Percentiles rank a stretch among this genome's conserved stretches.
Conservation (phyloP, 2,888 invertebrate species). For the Eristalis tenax region DNA sequence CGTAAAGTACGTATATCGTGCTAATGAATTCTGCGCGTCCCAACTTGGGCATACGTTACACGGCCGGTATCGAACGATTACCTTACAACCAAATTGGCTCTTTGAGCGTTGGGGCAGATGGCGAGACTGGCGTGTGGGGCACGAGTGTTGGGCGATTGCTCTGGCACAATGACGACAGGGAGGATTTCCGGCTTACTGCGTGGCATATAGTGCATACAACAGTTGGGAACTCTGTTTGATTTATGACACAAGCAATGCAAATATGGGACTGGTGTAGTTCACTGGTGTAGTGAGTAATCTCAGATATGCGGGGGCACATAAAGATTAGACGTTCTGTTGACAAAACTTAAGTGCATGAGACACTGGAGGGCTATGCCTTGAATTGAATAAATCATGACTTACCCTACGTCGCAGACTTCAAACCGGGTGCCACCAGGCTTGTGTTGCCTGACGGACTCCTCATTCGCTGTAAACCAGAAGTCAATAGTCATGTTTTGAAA, state of each 20-base stretch:
- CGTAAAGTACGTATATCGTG: conserved; percentile 11
- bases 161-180: background rate
- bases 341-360: background rate
- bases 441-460: too few species aligned
- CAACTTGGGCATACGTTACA: conserved; percentile 6
- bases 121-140: background rate
- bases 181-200: conserved; percentile 34
- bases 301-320: background rate
- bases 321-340: background rate
- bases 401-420: background rate
- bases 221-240: background rate
- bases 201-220: conserved; percentile 12
- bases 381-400: background rate
- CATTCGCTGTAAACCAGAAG: too few species aligned
- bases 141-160: background rate
- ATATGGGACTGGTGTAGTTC: background rate
- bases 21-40: conserved; percentile 16
- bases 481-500: too few species aligned
- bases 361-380: background rate
- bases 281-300: background rate
- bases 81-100: conserved; percentile 5
- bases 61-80: background rate
- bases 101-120: background rate
- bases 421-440: background rate
- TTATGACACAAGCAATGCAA: conserved; percentile 8